Conservation (phyloP, 2,797 vertebrate species). For the Manis javanica region DNA sequence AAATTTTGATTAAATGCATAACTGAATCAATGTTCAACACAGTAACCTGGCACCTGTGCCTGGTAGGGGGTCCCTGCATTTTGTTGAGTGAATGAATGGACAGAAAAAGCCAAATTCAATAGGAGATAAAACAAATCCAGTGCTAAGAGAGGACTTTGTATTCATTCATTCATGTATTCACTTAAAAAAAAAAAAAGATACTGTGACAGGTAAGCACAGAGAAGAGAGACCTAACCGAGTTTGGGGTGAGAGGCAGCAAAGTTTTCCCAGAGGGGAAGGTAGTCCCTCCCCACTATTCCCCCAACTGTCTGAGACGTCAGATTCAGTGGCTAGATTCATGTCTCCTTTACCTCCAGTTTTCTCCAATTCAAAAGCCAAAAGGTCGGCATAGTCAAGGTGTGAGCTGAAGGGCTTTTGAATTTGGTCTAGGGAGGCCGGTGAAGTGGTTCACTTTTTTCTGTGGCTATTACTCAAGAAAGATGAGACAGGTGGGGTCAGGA, state of each 20-base stretch:
- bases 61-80: not conserved
- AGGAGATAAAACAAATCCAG: not conserved
- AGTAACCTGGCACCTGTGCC: not conserved
- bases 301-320: not conserved
- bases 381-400: not conserved
- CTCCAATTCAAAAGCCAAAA: constrained; percentile 18
- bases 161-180: not conserved
- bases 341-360: not conserved
- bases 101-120: not conserved
- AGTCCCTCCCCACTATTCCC: not conserved
- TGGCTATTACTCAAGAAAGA: not conserved
- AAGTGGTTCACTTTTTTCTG: not conserved
- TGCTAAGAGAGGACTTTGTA: not conserved
- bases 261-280: not conserved
- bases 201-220: not conserved
- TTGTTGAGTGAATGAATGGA: not conserved
- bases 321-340: not conserved
- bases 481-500: not conserved
- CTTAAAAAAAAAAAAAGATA: not conserved
- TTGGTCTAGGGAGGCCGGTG: not conserved
- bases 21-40: not conserved
- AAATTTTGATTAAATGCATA: not conserved
- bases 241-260: not conserved
- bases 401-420: not conserved
- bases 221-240: not conserved